These are phyloP conservation scores for Cantharis rufa DNA, from an alignment of 2,888 invertebrate genomes.

Conservation along the genomic window DNA sequence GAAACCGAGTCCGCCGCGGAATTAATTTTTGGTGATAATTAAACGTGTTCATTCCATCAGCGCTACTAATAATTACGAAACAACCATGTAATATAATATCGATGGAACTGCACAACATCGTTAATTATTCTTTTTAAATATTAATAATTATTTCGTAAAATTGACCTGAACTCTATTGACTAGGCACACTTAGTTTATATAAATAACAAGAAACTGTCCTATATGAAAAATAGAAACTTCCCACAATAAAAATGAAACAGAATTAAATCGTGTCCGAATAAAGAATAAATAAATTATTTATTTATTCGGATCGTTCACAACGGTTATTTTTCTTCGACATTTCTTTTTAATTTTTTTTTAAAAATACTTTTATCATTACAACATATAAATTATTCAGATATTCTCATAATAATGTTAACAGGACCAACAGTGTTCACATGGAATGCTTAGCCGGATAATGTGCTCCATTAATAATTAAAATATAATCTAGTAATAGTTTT, in stretches of 20 bases:
- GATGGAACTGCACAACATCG: constrained; percentile 52
- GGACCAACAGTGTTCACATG: constrained; percentile 59
- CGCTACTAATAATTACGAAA: constrained; percentile 36
- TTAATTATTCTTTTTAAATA: constrained; percentile 39
- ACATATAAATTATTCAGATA: constrained; percentile 57
- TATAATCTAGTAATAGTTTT: constrained; percentile 13
- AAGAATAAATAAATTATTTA: neutral
- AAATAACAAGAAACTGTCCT: constrained; percentile 63
- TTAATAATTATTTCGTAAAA: constrained; percentile 56
- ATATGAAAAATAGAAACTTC: constrained; percentile 61
- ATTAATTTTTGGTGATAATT: neutral
- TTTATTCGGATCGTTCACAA: constrained; percentile 45
- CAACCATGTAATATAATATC: constrained; percentile 37
- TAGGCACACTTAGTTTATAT: constrained; percentile 67
- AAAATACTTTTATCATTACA: constrained; percentile 57
- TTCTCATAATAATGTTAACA: constrained; percentile 53
- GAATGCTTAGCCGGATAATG: constrained; percentile 58
- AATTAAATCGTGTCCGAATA: constrained; percentile 47
- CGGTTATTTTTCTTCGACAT: constrained; percentile 49
- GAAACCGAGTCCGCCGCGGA: neutral
- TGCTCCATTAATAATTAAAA: constrained; percentile 50
- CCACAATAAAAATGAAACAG: constrained; percentile 56
- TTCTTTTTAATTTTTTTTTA: constrained; percentile 43
- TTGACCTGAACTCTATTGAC: constrained; percentile 69
- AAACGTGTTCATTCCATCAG: constrained; percentile 26